phyloP scores from a whole-genome alignment of 2,888 invertebrate genomes.

The Lamproptera curius region DNA sequence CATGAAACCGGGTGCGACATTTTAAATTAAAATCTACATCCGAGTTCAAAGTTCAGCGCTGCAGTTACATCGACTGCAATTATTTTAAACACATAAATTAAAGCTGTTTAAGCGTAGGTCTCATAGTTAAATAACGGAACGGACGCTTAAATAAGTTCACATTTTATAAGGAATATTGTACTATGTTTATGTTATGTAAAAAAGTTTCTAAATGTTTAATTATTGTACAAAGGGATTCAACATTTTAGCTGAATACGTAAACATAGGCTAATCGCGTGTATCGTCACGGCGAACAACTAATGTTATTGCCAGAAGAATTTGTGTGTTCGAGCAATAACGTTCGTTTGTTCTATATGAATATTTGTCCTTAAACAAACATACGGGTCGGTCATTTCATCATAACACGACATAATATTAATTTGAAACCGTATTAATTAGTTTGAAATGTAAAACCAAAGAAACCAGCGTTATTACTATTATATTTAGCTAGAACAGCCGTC shows the following conservation, averaged over 20 bases:
- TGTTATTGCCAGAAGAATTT: conserved; percentile 46
- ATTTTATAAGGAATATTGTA: too few relatives aligned
- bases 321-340: conserved; percentile 42
- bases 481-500: too few relatives aligned
- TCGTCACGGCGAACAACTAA: conserved; percentile 38
- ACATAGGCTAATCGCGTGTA: conserved; percentile 6
- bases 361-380: not conserved
- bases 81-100: conserved; percentile 8
- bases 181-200: too few relatives aligned
- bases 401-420: too few relatives aligned
- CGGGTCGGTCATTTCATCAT: not conserved
- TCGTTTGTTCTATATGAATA: conserved; percentile 27
- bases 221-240: too few relatives aligned
- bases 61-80: conserved; percentile 9
- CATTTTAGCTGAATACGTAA: not conserved
- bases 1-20: not conserved
- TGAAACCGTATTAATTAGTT: too few relatives aligned
- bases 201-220: too few relatives aligned
- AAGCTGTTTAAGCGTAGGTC: not conserved
- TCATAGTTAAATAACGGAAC: too few relatives aligned
- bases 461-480: too few relatives aligned
- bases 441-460: too few relatives aligned
- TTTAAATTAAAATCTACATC: conserved; percentile 2
- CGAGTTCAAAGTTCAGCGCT: conserved; percentile 1
- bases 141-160: too few relatives aligned